Evolutionary conservation across 2,888 invertebrate genomes (phyloP), one percentile per base, ranked within the genome.

Genomic region (Melangyna quadrimaculata): DNA sequence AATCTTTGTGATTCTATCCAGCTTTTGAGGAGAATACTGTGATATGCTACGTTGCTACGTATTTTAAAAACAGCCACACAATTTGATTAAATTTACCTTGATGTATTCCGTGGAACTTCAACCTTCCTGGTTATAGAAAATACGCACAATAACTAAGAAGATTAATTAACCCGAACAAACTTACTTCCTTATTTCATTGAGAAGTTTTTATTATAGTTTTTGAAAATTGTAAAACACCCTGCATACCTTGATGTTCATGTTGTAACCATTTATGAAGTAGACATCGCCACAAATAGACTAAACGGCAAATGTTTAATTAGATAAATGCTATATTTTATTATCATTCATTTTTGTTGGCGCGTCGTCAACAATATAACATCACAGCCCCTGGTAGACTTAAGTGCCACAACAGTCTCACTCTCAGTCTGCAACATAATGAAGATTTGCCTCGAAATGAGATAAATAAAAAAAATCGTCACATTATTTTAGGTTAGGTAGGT

Each of bases 231-330:
- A 8, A 65, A 32, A 32, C 65, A 65, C 65, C 65, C 29, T 65
- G 45, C 14, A 32, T 29, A 29, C 43, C 63, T 65, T 45, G 65
- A 65, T 29, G 8, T 45, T 19, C 19, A 32, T 65, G 27, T 45
- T 65, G 65, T 65, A 29, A 45, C 65, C 65, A 32, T 65, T 45
- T 17, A 65, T 65, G 7, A 19, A 12, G 65, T 24, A 65, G 63
- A 67, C 67, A 22, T 32, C 24, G 24, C 35, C 67, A 29, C 51
- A 67, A 32, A 67, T 24, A 67, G 35, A 67, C 32, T 22, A 51
- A 63, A 67, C 10, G 29, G n/a, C 51, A 67, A 67, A 67, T 67
- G 51, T 67, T 67, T 67, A 67, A 67, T 67, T 67, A 67, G 67
- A 51, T 67, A 67, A 67, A 67, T 24, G 35, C 67, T 67, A 51